Base-by-base conservation (phyloP, 2,113 vertebrate species). In the Brachypodius melanocephalos region DNA sequence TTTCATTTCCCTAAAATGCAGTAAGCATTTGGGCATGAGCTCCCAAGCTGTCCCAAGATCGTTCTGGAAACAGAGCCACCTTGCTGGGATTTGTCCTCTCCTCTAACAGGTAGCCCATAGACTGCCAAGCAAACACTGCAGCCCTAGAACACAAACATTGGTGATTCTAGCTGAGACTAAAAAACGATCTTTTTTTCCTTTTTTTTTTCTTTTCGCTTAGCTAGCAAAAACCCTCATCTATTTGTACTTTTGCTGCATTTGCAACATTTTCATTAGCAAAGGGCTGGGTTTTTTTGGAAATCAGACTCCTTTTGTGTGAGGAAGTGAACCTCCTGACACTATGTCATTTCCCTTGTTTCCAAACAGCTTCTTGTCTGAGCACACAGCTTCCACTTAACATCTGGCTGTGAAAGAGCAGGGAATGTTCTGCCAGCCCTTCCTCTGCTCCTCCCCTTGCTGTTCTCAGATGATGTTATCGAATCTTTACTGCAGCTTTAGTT, bases 1-100 rank as follows among this genome's bases (percentile, higher is more conserved):
- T 98, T 97, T 98, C 97, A 12, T 96, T 98, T 98, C 98, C 97
- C 55, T 94, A 97, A 98, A 97, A 85, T n/a, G 36, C 89, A 93
- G 4, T 49, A 18, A 52, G 17, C 19, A 32, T 45, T 90, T 85
- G 71, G 79, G n/a, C 87, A 94, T 17, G 32, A 83, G 73, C 25
- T 71, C 45, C 54, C 55, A 19, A 46, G 26, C 72, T n/a, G 36
- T 51, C 58, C 58, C 1, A 12, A 69, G 57, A 61, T 67, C 16
- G 4, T 40, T 36, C 61, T 2, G 4, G 71, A 83, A 67, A 40
- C 3, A 10, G 42, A 77, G 71, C 31, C 6, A 5, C 45, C 57
- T 73, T 59, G 16, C 25, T 51, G 71, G 34, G 10, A 3, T 48
- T 34, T 87, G 46, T 48, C 24, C 32, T 58, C 20, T 42, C 46